A percentile compares a stretch with the other conserved stretches of the same genome.
phyloP scores from a whole-genome alignment of 1,140 invertebrate species.

The Zaprionus ornatus region DNA sequence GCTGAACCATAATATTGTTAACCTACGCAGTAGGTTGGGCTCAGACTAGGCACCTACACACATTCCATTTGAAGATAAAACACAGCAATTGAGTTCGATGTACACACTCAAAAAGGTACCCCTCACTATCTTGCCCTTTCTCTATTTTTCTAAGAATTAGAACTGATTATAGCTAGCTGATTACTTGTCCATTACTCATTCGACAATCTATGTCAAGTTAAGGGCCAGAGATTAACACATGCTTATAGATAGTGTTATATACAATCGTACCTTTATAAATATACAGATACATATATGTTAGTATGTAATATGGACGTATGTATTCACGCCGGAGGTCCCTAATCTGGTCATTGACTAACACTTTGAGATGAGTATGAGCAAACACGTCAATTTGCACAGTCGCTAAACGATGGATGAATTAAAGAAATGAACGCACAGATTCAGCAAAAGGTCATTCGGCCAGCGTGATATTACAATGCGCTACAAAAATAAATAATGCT shows the following conservation, averaged over 20 bases:
- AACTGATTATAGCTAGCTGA: slow-evolving; percentile 17
- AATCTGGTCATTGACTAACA: slow-evolving; percentile 60
- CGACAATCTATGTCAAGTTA: background rate
- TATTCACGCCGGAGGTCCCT: slow-evolving; percentile 25
- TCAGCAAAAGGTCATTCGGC: slow-evolving; percentile 15
- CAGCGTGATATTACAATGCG: slow-evolving; percentile 1
- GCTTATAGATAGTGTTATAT: background rate
- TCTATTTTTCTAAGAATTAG: background rate
- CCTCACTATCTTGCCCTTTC: background rate
- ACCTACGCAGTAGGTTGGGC: background rate
- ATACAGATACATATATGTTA: background rate
- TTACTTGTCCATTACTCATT: background rate
- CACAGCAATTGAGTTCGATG: background rate
- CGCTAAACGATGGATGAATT: slow-evolving; percentile 17
- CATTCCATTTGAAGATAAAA: background rate
- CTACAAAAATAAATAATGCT: slow-evolving; percentile 6
- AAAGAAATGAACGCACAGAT: slow-evolving; percentile 32
- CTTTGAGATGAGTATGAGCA: slow-evolving; percentile 8
- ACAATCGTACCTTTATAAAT: background rate
- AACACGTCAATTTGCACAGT: slow-evolving; percentile 32
- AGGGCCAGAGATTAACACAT: background rate
- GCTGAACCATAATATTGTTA: background rate
- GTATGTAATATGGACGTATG: background rate
- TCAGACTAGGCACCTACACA: background rate
- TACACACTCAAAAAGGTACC: background rate